Base-by-base conservation (phyloP, 2,113 vertebrate genomes). In the Orthochromis malagaraziensis region DNA sequence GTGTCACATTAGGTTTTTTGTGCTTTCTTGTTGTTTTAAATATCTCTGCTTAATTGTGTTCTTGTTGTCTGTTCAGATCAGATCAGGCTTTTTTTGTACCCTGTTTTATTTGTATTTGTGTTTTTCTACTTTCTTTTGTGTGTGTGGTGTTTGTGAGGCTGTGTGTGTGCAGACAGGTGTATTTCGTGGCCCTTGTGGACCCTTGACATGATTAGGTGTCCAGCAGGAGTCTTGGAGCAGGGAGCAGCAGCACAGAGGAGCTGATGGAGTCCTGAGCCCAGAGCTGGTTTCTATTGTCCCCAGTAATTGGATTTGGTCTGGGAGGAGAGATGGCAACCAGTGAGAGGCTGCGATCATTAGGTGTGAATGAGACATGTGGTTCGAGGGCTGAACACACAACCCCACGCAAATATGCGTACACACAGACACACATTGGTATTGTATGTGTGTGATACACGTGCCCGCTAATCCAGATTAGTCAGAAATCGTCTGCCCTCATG, bases 221-320 rank as follows among this genome's bases (percentile, higher is more conserved):
- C 88, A 93, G 92, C 91, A 84, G 91, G 92, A 93, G 85, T 73
- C 89, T 84, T n/a, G 38, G 83, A 81, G 79, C 88, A 82, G 82
- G 63, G 68, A 84, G 82, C 88, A 88, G 86, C 51, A 84, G 84
- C 54, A 29, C 70, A 31, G 81, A 87, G 86, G 85, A 88, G 90
- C 91, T 90, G 92, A 87, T 90, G 84, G 90, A 93, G 93, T 88
- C 89, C 91, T 82, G 91, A 90, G 92, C 68, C 54, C 81, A 83
- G 87, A 91, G 91, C 83, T 51, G 87, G 92, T 85, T 75, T 80
- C 95, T 94, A 95, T 96, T 96, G 95, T 96, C 92, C 81, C 24
- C 19, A 10, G 89, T 96, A 96, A 96, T 96, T 96, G 96, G 95
- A 96, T 96, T 95, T 94, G 85, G 93, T 90, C 91, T 83, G 83